Conservation (phyloP, 1,140 invertebrate species). For the Drosophila orena region DNA sequence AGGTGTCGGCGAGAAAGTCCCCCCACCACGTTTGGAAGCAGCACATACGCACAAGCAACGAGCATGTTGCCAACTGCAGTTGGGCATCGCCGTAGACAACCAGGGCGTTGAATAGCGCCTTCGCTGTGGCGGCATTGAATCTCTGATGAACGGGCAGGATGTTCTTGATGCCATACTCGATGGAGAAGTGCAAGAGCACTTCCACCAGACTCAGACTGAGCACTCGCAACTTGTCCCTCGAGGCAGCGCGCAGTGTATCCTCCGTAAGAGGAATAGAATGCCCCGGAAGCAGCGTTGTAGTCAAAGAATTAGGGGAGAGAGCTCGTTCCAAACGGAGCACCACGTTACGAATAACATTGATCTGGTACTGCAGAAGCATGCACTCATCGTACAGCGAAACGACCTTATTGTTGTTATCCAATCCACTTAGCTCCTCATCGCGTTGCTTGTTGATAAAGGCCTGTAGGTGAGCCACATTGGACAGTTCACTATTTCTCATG, state of each 20-base stretch:
- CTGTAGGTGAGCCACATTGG: constrained; percentile 92
- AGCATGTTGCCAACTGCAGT: constrained; percentile 86
- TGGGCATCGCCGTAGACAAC: constrained; percentile 83
- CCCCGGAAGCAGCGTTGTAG: constrained; percentile 3
- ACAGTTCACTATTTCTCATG: constrained; percentile 90
- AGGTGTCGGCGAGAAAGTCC: constrained; percentile 92
- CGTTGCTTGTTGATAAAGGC: constrained; percentile 90
- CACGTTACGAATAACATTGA: constrained; percentile 91
- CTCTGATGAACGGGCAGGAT: constrained; percentile 86
- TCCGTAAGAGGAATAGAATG: constrained; percentile 11
- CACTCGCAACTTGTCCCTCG: constrained; percentile 91
- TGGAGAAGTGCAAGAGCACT: constrained; percentile 90
- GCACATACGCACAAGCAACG: constrained; percentile 91
- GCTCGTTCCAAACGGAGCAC: constrained; percentile 88
- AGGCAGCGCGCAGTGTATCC: constrained; percentile 87
- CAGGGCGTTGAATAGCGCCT: constrained; percentile 88
- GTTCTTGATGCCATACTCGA: constrained; percentile 86
- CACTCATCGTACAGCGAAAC: constrained; percentile 93
- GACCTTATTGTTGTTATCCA: constrained; percentile 89
- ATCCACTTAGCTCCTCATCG: constrained; percentile 86
- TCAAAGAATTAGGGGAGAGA: constrained; percentile 23
- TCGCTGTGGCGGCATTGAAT: constrained; percentile 87
- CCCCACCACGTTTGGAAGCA: constrained; percentile 94
- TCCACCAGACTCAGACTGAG: constrained; percentile 93
- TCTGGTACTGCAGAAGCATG: constrained; percentile 91